Percentiles rank a stretch among this genome's conserved stretches.
These are phyloP conservation scores for Apis cerana DNA, from an alignment of 1,140 invertebrate genomes.

Conservation along the genomic window DNA sequence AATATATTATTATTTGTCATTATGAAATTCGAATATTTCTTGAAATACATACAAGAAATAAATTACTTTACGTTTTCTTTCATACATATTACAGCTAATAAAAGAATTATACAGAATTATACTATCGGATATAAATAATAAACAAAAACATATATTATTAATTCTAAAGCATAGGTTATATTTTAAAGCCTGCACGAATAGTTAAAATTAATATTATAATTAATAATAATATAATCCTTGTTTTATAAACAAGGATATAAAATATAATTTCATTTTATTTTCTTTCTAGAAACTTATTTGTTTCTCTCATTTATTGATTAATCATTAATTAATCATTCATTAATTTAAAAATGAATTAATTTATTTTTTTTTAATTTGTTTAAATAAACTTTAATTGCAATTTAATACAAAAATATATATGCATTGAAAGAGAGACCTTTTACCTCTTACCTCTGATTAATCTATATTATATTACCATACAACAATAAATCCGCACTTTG, in stretches of 20 bases:
- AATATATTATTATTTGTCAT: slow-evolving; percentile 28
- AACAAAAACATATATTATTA: slow-evolving; percentile 56
- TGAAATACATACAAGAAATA: slow-evolving; percentile 48
- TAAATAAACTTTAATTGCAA: slow-evolving; percentile 15
- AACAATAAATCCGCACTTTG: not conserved
- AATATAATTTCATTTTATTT: slow-evolving; percentile 9
- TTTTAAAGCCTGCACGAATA: slow-evolving; percentile 68
- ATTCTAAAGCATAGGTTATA: slow-evolving; percentile 62
- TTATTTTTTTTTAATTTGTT: not conserved
- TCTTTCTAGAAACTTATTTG: not conserved
- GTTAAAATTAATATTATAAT: slow-evolving; percentile 21
- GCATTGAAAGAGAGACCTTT: slow-evolving; percentile 11
- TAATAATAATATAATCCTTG: slow-evolving; percentile 14
- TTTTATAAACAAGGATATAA: slow-evolving; percentile 33
- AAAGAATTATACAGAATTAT: slow-evolving; percentile 58
- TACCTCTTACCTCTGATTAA: slow-evolving; percentile 35
- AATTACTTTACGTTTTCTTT: slow-evolving; percentile 49
- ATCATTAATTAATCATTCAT: not conserved
- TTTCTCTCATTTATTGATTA: not conserved
- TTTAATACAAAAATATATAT: slow-evolving; percentile 35
- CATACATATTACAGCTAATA: slow-evolving; percentile 53
- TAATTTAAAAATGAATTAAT: not conserved
- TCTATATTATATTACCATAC: slow-evolving; percentile 10
- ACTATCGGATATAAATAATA: slow-evolving; percentile 59
- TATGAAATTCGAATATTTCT: slow-evolving; percentile 29